Base-by-base conservation (phyloP, 2,888 invertebrate species). In the Oxystoma pomonae region DNA sequence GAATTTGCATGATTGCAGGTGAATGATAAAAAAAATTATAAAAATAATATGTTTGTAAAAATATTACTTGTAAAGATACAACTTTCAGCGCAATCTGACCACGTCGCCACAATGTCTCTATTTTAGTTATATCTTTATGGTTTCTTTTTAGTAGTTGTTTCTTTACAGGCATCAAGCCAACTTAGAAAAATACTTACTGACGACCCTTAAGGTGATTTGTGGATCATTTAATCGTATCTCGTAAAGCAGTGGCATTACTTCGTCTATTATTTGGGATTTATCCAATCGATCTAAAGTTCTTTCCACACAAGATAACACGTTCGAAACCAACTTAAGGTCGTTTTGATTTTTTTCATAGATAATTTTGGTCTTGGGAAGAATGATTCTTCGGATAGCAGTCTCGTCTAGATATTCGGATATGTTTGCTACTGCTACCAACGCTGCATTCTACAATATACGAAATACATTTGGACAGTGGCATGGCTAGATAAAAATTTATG, bases 161-260 rank as follows among this genome's bases (percentile, higher is more conserved):
- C n/a, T n/a, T n/a, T n/a, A n/a, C n/a, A n/a, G n/a, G n/a, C n/a
- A n/a, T n/a, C n/a, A n/a, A n/a, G n/a, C n/a, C n/a, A n/a, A n/a
- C n/a, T n/a, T n/a, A n/a, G n/a, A n/a, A n/a, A n/a, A n/a, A 35
- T 83, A 94, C 95, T 93, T 87, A 97, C 97, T 91, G 81, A 96
- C 94, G 78, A 96, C 91, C 78, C 94, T 89, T 78, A 91, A 86
- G 69, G 94, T 89, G 72, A 96, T 90, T 76, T 94, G 92, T 7
- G 96, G 92, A 79, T 97, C 96, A 69, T 89, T 89, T 58, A 95
- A 86, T 67, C 91, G 87, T 72, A 96, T 92, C 72, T 91, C 90
- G 75, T 91, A 90, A 35, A 98, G 84, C 68, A 97, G 85, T 0
- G 96, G 96, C 69, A 97, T 85, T 56, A 97, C 92, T 74, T 94